Conservation (phyloP, 2,888 invertebrate genomes). For the Pollenia amentaria region DNA sequence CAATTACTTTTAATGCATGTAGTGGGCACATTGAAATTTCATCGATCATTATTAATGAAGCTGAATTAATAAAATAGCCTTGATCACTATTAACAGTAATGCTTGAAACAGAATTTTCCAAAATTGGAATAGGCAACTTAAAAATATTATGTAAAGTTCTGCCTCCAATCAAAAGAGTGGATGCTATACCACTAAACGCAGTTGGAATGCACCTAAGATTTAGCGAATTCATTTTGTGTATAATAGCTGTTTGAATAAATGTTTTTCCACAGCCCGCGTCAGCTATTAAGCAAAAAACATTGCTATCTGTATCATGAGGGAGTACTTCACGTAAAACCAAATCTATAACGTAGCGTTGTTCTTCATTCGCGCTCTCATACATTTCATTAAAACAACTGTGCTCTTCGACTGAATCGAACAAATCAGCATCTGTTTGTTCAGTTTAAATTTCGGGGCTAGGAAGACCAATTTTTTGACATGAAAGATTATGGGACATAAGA, state of each 20-base stretch:
- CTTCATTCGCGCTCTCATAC: slow-evolving; percentile 11
- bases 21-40: slow-evolving; percentile 56
- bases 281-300: slow-evolving; percentile 42
- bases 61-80: slow-evolving; percentile 18
- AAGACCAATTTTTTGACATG: slow-evolving; percentile 20
- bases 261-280: slow-evolving; percentile 43
- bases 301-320: neutral
- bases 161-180: too few relatives aligned
- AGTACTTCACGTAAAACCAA: slow-evolving; percentile 3
- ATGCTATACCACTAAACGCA: too few relatives aligned
- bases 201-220: too few relatives aligned
- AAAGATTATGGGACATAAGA: slow-evolving; percentile 19
- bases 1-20: slow-evolving; percentile 21
- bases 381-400: neutral
- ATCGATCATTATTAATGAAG: slow-evolving; percentile 45
- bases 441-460: neutral
- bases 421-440: neutral
- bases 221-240: too few relatives aligned
- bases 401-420: neutral
- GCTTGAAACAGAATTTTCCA: slow-evolving; percentile 1
- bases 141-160: too few relatives aligned
- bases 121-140: slow-evolving; percentile 15
- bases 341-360: slow-evolving; percentile 22
- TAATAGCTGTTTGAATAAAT: too few relatives aligned
- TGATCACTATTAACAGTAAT: neutral